Base-by-base conservation (phyloP, 2,888 invertebrate species). In the Hydropsyche betteni region DNA sequence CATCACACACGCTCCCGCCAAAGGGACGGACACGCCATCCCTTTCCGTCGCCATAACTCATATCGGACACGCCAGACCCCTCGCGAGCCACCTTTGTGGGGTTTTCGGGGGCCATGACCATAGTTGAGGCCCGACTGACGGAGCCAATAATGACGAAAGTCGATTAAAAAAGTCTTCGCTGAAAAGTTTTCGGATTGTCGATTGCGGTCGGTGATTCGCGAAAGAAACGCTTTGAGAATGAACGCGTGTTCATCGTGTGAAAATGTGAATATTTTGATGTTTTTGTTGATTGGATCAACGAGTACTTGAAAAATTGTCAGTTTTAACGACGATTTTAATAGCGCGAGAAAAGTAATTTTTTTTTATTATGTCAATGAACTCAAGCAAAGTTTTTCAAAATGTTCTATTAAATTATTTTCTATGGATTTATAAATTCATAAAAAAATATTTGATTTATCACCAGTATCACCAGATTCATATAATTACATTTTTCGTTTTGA, bases 1-100 rank as follows among this genome's bases (percentile, higher is more conserved):
- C 83, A 85, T 85, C 84, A 84, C 84, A 85, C 84, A 84, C 84
- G 81, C 84, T 83, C 82, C 82, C 83, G 83, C 83, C 83, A 82
- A 33, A 33, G 50, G 77, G 79, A 79, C 79, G 77, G 77, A 77
- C 79, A 84, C 84, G 83, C 84, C 84, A 84, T 83, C 83, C 83
- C 83, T 83, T 83, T 79, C 82, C 83, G 83, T 83, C 83, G 82
- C 83, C 84, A 84, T 84, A 84, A 84, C 84, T 84, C 84, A 84
- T 84, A 84, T 84, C 83, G 81, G 82, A 83, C 82, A 83, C 83
- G 74, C 58, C 75, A 76, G 74, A 68, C 64, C 34, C 36, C n/a
- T 4, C 6, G 5, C 34, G 36, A n/a, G 24, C 24, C 51, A 51
- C 51, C 51, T n/a, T 51, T 51, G 61, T 10, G 33, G 61, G 33